Percentiles rank a stretch among this genome's conserved stretches.
phyloP scores from a whole-genome alignment of 2,113 vertebrate genomes.

The Empidonax alnorum region DNA sequence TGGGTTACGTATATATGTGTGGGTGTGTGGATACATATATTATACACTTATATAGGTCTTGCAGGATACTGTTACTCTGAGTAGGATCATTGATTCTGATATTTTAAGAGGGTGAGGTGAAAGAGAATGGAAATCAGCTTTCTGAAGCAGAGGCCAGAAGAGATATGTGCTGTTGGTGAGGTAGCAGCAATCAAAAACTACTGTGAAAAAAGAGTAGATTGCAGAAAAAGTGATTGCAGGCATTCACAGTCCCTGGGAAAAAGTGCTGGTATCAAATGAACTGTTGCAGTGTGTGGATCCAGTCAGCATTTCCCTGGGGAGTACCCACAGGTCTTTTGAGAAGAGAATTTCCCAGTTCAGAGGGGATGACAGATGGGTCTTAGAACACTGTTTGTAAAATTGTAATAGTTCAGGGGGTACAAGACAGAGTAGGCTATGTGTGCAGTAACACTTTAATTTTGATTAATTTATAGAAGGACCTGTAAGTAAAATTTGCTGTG shows the following conservation, averaged over 20 bases:
- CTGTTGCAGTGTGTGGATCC: not conserved
- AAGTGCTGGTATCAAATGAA: not conserved
- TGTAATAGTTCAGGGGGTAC: not conserved
- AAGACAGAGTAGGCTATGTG: not conserved
- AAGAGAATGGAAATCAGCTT: not conserved
- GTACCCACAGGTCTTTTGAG: not conserved
- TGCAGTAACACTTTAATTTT: not conserved
- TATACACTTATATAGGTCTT: rapidly evolving
- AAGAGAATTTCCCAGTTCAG: not conserved
- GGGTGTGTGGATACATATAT: rapidly evolving
- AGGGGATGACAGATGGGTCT: not conserved
- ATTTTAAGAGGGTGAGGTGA: not conserved
- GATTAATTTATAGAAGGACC: not conserved
- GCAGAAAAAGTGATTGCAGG: not conserved
- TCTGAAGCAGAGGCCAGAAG: not conserved
- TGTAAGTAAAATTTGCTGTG: not conserved
- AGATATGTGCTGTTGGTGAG: not conserved
- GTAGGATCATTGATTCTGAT: not conserved
- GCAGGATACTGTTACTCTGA: not conserved
- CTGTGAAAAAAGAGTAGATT: not conserved
- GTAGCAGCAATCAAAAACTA: not conserved
- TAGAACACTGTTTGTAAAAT: not conserved
- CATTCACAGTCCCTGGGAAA: not conserved
- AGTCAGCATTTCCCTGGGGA: not conserved
- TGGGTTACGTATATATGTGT: not conserved